A percentile compares a stretch with the other conserved stretches of the same genome.
These are phyloP conservation scores for Silvanus unidentatus DNA, from an alignment of 2,888 invertebrate genomes.

Conservation along the genomic window DNA sequence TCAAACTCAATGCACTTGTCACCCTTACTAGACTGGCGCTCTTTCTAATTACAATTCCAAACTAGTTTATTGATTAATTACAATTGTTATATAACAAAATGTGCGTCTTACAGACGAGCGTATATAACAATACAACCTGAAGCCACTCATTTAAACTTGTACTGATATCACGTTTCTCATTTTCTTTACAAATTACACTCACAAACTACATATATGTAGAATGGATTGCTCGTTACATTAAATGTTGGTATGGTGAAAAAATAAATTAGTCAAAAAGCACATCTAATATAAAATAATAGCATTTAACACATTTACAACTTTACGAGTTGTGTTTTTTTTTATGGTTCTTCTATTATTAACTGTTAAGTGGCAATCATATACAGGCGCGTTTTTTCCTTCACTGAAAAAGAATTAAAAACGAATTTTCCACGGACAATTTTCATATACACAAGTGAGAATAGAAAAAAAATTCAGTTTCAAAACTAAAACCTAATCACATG, in stretches of 20 bases:
- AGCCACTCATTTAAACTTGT: slow-evolving; percentile 1
- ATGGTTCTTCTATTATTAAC: too few species aligned
- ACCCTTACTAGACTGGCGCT: too few species aligned
- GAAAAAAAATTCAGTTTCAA: too few species aligned
- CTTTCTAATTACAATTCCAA: background rate
- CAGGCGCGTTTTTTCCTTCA: slow-evolving; percentile 34
- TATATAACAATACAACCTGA: background rate
- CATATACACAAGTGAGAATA: background rate
- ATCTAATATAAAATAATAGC: too few species aligned
- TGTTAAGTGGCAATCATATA: too few species aligned
- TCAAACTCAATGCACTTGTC: too few species aligned
- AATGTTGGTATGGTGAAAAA: background rate
- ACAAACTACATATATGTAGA: slow-evolving; percentile 2
- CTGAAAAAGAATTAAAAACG: slow-evolving; percentile 25
- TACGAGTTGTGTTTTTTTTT: too few species aligned
- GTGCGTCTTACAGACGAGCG: background rate
- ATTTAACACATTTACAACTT: too few species aligned
- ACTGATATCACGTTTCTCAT: slow-evolving; percentile 7
- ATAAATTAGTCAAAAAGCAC: background rate
- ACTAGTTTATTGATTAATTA: slow-evolving; percentile 5
- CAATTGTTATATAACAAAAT: slow-evolving; percentile 2
- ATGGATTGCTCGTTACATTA: background rate
- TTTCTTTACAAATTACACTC: slow-evolving; percentile 3
- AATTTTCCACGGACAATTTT: background rate
- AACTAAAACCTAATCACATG: too few species aligned